Evolutionary conservation across 2,113 vertebrate genomes (phyloP).

Genomic region (Tachuris rubrigastra): DNA sequence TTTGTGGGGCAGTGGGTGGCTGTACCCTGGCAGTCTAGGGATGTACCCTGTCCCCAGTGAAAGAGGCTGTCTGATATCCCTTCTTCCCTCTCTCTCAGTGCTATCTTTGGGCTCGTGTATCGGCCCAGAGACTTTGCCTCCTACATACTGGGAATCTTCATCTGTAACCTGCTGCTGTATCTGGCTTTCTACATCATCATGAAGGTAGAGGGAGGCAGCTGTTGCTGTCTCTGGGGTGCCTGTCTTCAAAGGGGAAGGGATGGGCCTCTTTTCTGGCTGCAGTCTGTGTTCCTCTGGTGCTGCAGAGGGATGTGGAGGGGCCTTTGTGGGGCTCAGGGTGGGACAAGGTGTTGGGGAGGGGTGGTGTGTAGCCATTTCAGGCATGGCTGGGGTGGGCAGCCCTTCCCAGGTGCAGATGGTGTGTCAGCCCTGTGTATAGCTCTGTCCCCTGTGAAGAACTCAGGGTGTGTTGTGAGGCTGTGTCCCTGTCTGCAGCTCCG

Average conservation of each 20-base stretch:
- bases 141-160: constrained; percentile 82
- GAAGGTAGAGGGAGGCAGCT: constrained; percentile 71
- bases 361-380: neutral
- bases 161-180: constrained; percentile 82
- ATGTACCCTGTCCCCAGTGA: neutral
- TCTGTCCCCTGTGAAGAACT: neutral
- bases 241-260: neutral
- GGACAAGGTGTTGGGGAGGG: neutral
- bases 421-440: neutral
- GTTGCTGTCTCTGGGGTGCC: neutral
- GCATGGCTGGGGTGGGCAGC: neutral
- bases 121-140: constrained; percentile 81
- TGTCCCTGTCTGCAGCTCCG: constrained; percentile 69
- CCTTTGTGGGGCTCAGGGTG: neutral
- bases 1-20: neutral
- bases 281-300: neutral
- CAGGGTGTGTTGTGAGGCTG: fast-evolving
- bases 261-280: neutral
- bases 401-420: neutral
- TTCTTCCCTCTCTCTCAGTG: constrained; percentile 41
- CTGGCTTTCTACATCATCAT: constrained; percentile 85
- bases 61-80: neutral
- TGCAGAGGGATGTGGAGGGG: neutral
- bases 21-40: neutral
- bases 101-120: constrained; percentile 77